Evolutionary conservation across 2,888 invertebrate species (phyloP), one percentile per base, ranked within the genome.

Genomic region (Mesorhabditis belari): DNA sequence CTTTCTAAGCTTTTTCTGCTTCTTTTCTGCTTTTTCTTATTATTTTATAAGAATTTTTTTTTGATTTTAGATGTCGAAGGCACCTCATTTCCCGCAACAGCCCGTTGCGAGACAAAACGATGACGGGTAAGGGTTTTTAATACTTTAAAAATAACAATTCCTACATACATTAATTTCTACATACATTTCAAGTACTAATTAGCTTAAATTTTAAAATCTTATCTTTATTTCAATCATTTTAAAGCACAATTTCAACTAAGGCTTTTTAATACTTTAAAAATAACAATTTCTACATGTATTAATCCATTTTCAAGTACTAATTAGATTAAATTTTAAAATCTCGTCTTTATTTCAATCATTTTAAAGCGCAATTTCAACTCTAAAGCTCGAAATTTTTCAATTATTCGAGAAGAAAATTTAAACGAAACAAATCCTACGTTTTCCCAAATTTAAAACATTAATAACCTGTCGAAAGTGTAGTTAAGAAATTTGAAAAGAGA

Each of bases 61-160:
- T n/a, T n/a, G n/a, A 17, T 35, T 35, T 9, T n/a, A 35, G 44
- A 35, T 35, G 44, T 35, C 44, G 44, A 81, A 81, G 70, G 79
- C 81, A 23, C 81, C 81, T 28, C 81, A 81, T 65, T 81, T 81
- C 69, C 81, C 81, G 23, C 81, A 81, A 68, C 81, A 81, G 65
- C 81, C 81, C 19, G 81, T 81, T 57, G 81, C 81, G 50, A 66
- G 81, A 54, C 81, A 81, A 66, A 81, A 81, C 66, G 81, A 81
- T 63, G 81, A 81, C 65, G 81, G 73, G n/a, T 35, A 17, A 9
- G n/a, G n/a, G 44, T 35, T 35, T 35, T 35, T 35, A 1, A 35
- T 1, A 35, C 44, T n/a, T 35, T 35, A 1, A 2, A n/a, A 35
- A 35, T 9, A 0, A 17, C n/a, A 35, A 35, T 35, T 35, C 1